phyloP scores from a whole-genome alignment of 2,113 vertebrate genomes.

The Orientallactaga bullata region DNA sequence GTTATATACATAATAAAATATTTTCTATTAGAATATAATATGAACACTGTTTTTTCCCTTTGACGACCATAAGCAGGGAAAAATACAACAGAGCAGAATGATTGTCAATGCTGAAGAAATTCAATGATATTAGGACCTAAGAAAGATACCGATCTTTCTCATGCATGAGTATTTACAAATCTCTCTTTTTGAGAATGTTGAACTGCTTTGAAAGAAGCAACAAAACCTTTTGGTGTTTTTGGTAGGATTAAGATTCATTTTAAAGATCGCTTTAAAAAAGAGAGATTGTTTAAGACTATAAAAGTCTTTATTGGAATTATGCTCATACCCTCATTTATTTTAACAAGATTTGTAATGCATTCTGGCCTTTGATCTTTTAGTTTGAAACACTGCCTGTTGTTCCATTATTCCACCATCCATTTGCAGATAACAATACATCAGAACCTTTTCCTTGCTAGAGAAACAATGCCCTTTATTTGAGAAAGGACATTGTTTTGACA shows the following conservation, averaged over 20 bases:
- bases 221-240: conserved; percentile 68
- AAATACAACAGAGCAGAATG: conserved; percentile 51
- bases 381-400: conserved; percentile 90
- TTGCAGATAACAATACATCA: conserved; percentile 92
- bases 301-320: conserved; percentile 88
- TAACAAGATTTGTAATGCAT: conserved; percentile 89
- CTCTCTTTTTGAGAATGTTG: conserved; percentile 60
- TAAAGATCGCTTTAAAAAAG: conserved; percentile 75
- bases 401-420: conserved; percentile 90
- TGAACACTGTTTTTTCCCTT: neutral
- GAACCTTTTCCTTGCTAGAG: conserved; percentile 88
- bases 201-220: conserved; percentile 72
- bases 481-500: conserved; percentile 92
- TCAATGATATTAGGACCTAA: conserved; percentile 42
- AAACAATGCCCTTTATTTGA: conserved; percentile 93
- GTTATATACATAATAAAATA: conserved; percentile 58
- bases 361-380: conserved; percentile 89
- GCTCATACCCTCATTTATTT: conserved; percentile 88
- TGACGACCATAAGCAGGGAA: neutral
- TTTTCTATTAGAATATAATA: conserved; percentile 20
- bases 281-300: conserved; percentile 84
- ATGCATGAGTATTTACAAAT: conserved; percentile 45
- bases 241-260: conserved; percentile 67
- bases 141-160: neutral
- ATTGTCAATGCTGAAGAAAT: conserved; percentile 47